Percentiles rank a stretch among this genome's conserved stretches.
phyloP scores from a whole-genome alignment of 2,113 vertebrate species.

The Rhodinocichla rosea region DNA sequence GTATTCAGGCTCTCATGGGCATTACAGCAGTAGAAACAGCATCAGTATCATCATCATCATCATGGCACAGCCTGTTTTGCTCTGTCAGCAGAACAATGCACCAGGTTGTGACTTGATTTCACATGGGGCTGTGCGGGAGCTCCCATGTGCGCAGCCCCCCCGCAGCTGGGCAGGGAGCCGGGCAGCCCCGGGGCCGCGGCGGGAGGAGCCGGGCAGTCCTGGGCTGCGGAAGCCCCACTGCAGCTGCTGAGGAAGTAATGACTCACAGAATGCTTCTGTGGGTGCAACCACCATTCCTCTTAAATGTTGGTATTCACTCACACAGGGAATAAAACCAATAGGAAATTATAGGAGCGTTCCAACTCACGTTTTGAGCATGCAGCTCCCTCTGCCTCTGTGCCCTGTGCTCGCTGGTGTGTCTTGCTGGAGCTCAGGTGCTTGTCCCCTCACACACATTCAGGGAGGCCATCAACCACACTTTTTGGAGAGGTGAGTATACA shows the following conservation, averaged over 20 bases:
- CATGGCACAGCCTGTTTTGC: not conserved
- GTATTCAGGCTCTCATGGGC: not conserved
- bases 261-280: not conserved
- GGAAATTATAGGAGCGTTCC: not conserved
- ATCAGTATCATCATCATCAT: not conserved
- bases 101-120: not conserved
- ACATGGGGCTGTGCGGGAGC: not conserved
- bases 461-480: not conserved
- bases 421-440: not conserved
- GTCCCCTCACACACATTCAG: not conserved
- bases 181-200: too few species aligned
- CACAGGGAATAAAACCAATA: not conserved
- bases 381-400: not conserved
- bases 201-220: too few species aligned
- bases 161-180: not conserved
- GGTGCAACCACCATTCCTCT: not conserved
- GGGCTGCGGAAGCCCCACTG: not conserved
- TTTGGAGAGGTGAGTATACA: not conserved
- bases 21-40: not conserved
- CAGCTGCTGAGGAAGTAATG: not conserved
- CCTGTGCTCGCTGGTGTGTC: not conserved
- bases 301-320: not conserved
- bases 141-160: not conserved
- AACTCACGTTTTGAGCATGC: rapidly evolving
- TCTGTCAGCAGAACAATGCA: not conserved